Percentiles rank a stretch among this genome's conserved stretches.
Evolutionary conservation across 1,140 invertebrate species (phyloP).

Genomic region (Armadillidium nasatum): DNA sequence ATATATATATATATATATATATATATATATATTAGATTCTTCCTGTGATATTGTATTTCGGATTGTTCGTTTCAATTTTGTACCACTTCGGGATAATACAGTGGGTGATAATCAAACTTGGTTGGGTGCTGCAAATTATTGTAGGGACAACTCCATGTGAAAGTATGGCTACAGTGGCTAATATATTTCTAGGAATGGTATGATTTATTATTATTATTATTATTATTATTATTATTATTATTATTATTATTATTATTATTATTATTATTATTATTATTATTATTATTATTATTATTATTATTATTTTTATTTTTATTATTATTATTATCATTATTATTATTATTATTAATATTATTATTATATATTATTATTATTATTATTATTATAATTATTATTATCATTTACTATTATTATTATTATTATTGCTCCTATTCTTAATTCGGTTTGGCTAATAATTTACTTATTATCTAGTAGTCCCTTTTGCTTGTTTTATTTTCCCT

Average conservation of each 20-base stretch:
- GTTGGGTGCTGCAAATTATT: slow-evolving; percentile 65
- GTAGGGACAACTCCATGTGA: slow-evolving; percentile 86
- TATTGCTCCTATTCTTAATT: too few species aligned
- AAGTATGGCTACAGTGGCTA: slow-evolving; percentile 79
- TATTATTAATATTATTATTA: not conserved
- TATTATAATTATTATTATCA: too few species aligned
- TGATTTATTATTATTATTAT: slow-evolving; percentile 36
- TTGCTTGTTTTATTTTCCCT: too few species aligned
- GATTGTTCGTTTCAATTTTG: slow-evolving; percentile 76
- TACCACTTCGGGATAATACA: slow-evolving; percentile 86
- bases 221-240: not conserved
- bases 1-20: not conserved
- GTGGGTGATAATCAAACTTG: slow-evolving; percentile 71
- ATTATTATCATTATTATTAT: not conserved
- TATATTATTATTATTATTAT: too few species aligned
- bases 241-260: not conserved
- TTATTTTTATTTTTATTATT: too few species aligned
- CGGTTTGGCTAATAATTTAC: too few species aligned
- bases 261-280: too few species aligned
- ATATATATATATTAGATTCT: slow-evolving; percentile 60
- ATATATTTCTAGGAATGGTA: slow-evolving; percentile 85
- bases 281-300: too few species aligned
- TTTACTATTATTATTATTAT: too few species aligned
- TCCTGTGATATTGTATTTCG: slow-evolving; percentile 88
- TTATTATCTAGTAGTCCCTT: too few species aligned